Conservation (phyloP, 2,113 vertebrate genomes). For the Bos javanicus region DNA sequence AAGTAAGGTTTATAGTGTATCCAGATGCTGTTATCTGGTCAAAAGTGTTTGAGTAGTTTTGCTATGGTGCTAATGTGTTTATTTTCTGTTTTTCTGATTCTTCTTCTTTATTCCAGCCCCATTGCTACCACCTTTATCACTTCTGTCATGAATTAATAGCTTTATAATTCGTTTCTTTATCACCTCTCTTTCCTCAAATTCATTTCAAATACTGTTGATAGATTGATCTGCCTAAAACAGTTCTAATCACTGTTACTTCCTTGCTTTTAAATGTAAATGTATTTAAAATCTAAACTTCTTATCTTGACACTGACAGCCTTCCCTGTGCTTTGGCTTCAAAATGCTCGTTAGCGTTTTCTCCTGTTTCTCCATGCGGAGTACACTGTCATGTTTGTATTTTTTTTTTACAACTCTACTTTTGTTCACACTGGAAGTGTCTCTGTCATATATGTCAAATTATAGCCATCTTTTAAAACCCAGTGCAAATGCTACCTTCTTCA, state of each 20-base stretch:
- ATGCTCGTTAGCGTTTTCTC: constrained; percentile 8
- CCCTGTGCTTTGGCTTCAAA: background rate
- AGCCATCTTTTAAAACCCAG: background rate
- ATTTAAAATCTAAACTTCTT: constrained; percentile 10
- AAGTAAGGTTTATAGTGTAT: background rate
- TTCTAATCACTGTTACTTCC: background rate
- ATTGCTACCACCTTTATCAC: background rate
- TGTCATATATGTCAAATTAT: background rate
- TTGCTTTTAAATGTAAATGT: background rate
- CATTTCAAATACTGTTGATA: background rate
- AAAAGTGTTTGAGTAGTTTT: constrained; percentile 2
- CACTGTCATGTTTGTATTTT: background rate
- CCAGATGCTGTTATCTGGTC: background rate
- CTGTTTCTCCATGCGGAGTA: background rate
- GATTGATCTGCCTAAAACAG: background rate
- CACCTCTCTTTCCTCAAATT: background rate
- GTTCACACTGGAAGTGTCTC: background rate
- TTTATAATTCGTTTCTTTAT: background rate
- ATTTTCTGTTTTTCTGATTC: background rate
- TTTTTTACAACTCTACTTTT: background rate
- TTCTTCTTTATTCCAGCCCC: background rate
- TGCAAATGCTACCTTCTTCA: background rate
- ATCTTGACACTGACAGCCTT: background rate
- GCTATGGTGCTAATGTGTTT: background rate
- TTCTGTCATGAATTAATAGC: background rate